These are phyloP conservation scores for Brachionus koreanus DNA, from an alignment of 1,140 invertebrate genomes.

Conservation along the genomic window DNA sequence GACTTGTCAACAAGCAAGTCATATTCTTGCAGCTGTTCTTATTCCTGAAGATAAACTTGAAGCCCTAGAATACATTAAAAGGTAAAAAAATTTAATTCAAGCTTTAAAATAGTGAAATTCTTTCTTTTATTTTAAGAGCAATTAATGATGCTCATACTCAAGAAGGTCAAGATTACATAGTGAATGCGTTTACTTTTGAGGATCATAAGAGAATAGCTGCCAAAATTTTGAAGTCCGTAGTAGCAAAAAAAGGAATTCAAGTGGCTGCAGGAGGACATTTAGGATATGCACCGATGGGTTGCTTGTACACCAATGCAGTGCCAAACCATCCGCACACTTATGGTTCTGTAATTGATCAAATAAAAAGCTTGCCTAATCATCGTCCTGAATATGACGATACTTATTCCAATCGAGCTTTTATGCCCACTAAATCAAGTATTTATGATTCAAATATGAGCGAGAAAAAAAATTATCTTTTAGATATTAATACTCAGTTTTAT, in stretches of 20 bases:
- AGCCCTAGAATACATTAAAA: constrained; percentile 42
- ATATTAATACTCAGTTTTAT: background rate
- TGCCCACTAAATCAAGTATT: constrained; percentile 17
- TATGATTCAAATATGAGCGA: constrained; percentile 13
- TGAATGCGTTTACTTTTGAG: constrained; percentile 33
- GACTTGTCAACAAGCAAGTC: constrained; percentile 42
- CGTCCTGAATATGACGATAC: constrained; percentile 12
- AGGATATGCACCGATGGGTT: constrained; percentile 39
- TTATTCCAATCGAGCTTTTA: background rate
- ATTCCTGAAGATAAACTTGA: constrained; percentile 33
- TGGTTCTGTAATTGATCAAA: constrained; percentile 19
- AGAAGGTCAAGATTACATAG: constrained; percentile 44
- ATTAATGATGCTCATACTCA: constrained; percentile 43
- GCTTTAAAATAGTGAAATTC: background rate
- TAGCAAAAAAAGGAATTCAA: constrained; percentile 15
- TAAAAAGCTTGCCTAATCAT: constrained; percentile 39
- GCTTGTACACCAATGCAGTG: background rate
- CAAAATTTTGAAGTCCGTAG: background rate
- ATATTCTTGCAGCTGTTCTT: constrained; percentile 23
- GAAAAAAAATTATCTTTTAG: background rate
- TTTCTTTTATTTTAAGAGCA: background rate
- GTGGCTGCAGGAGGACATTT: constrained; percentile 43
- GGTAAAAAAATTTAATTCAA: background rate
- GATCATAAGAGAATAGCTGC: constrained; percentile 36
- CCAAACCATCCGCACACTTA: constrained; percentile 41